Evolutionary conservation across 2,888 invertebrate species (phyloP).

Genomic region (Ditylenchus weischeri): DNA sequence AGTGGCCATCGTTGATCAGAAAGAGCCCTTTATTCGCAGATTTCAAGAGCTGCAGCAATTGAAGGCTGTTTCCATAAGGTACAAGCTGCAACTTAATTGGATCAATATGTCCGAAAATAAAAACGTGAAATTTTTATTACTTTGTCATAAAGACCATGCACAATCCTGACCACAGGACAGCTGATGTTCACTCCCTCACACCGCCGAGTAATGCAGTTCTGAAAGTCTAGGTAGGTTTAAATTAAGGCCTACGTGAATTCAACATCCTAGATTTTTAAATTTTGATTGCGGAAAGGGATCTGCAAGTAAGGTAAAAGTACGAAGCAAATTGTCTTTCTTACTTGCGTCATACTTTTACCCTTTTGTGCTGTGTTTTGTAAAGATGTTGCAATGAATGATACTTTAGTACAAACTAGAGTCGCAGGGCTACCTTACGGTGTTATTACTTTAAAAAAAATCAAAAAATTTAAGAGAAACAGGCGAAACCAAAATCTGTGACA

Average conservation of each 20-base stretch:
- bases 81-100: conserved; percentile 20
- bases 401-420: too few relatives aligned
- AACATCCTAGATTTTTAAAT: too few relatives aligned
- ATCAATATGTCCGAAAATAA: neutral
- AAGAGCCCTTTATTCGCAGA: conserved; percentile 25
- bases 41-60: conserved; percentile 26
- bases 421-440: too few relatives aligned
- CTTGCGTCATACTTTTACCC: too few relatives aligned
- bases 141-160: conserved; percentile 34
- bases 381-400: too few relatives aligned
- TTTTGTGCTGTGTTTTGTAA: too few relatives aligned
- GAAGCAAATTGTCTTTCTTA: too few relatives aligned
- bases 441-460: too few relatives aligned
- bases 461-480: too few relatives aligned
- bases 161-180: conserved; percentile 32
- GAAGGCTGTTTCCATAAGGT: conserved; percentile 26
- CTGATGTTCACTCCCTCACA: conserved; percentile 16
- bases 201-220: conserved; percentile 27
- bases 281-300: too few relatives aligned
- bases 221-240: neutral
- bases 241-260: neutral
- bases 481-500: too few relatives aligned
- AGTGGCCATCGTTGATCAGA: conserved; percentile 30
- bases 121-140: neutral
- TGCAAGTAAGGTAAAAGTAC: too few relatives aligned